Base-by-base conservation (phyloP, 2,113 vertebrate species). In the Larimichthys polyactis region DNA sequence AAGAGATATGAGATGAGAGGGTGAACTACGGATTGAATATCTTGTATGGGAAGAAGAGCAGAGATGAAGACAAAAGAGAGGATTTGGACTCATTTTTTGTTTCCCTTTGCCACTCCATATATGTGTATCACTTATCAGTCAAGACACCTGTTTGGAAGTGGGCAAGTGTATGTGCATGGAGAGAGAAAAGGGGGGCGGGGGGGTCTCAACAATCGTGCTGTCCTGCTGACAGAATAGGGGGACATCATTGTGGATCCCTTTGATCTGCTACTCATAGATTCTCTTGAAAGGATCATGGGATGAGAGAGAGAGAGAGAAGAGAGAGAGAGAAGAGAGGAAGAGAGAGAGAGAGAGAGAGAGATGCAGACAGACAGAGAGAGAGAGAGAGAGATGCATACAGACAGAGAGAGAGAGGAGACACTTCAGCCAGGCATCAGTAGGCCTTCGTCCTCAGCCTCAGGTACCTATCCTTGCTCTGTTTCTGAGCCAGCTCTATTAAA, bases 401-500 rank as follows among this genome's bases (percentile, higher is more conserved):
- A 83, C 80, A 64, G 7, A 60, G 66, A 80, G 70, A 75, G 44
- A 89, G 84, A 90, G 78, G 87, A 86, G 87, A 93, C 92, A 95
- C 95, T 94, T 93, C 90, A 95, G 58, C 88, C 76, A 76, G 92
- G 92, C 93, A 89, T 92, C 91, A 94, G 91, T 89, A 65, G 91
- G 88, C 91, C 92, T 91, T 89, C 83, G 79, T 86, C 87, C 81
- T 86, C 89, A 87, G 90, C 91, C 90, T 94, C 92, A 94, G 94
- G 93, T 94, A 92, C 90, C 93, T 73, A 76, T 85, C 87, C 46
- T 55, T 79, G 84, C 92, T 94, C 91, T 91, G 92, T 92, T 92
- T 94, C 89, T 43, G 90, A 90, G 94, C 93, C 92, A 93, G 84
- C 83, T 91, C 93, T 88, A 94, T 94, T 95, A 94, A 95, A 95